Evolutionary conservation across 1,140 invertebrate genomes (phyloP).

Genomic region (Macrosteles quadrilineatus): DNA sequence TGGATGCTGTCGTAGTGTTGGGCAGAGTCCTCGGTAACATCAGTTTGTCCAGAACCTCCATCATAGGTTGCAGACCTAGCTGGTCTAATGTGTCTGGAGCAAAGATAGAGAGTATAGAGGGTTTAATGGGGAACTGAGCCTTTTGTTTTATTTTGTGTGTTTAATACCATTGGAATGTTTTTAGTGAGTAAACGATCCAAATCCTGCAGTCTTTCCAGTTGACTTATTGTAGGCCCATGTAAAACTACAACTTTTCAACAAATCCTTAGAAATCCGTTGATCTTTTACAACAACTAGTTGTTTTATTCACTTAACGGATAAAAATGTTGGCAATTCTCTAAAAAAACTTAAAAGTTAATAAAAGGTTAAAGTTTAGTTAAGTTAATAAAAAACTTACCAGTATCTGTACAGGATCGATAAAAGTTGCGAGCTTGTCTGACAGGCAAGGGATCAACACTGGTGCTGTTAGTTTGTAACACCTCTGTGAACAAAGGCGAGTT

Average conservation of each 20-base stretch:
- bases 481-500: constrained; percentile 35
- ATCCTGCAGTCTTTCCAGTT: too few relatives aligned
- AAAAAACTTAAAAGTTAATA: too few relatives aligned
- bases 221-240: too few relatives aligned
- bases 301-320: too few relatives aligned
- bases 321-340: too few relatives aligned
- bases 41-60: constrained; percentile 30
- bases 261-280: too few relatives aligned
- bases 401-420: constrained; percentile 65
- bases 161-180: neutral
- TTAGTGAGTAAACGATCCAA: neutral
- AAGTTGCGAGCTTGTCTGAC: constrained; percentile 60
- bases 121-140: too few relatives aligned
- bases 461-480: constrained; percentile 56
- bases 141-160: neutral
- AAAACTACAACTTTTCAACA: too few relatives aligned
- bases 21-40: constrained; percentile 34
- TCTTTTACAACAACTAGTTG: too few relatives aligned
- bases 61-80: constrained; percentile 39
- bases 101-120: constrained; percentile 2
- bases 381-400: constrained; percentile 50
- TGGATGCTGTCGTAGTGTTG: neutral
- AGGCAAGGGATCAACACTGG: constrained; percentile 52
- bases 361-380: too few relatives aligned
- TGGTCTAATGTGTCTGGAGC: constrained; percentile 37